Evolutionary conservation across 2,113 vertebrate species (phyloP).

Genomic region (Pelecanoides urinatrix): DNA sequence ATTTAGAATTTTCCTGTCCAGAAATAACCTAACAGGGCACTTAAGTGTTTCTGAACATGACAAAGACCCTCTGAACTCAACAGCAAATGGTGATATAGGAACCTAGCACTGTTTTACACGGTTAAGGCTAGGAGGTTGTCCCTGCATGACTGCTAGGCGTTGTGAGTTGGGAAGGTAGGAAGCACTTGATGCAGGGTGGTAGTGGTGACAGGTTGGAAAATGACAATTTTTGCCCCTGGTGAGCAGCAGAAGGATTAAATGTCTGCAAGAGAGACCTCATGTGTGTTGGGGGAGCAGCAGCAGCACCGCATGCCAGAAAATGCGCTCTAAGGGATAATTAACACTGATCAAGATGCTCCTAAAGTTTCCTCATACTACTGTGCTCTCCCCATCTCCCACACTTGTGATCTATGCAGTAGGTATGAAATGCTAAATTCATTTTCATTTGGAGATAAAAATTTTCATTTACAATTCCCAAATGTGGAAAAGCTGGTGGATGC

Average conservation of each 20-base stretch:
- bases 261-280: not conserved
- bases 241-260: not conserved
- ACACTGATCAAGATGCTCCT: constrained; percentile 14
- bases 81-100: not conserved
- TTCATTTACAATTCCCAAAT: not conserved
- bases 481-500: not conserved
- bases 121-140: not conserved
- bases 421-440: not conserved
- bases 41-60: not conserved
- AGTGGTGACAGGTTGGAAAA: not conserved
- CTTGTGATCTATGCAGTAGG: not conserved
- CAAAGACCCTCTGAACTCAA: not conserved
- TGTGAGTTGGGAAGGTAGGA: not conserved
- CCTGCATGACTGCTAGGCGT: not conserved
- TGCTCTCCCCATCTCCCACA: not conserved
- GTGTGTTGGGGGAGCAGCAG: not conserved
- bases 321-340: not conserved
- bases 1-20: not conserved
- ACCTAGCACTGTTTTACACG: not conserved
- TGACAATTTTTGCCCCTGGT: not conserved
- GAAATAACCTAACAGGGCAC: not conserved
- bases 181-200: not conserved
- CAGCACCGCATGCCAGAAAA: not conserved
- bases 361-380: not conserved
- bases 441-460: not conserved